Evolutionary conservation across 2,888 invertebrate genomes (phyloP).

Genomic region (Euplagia quadripunctaria): DNA sequence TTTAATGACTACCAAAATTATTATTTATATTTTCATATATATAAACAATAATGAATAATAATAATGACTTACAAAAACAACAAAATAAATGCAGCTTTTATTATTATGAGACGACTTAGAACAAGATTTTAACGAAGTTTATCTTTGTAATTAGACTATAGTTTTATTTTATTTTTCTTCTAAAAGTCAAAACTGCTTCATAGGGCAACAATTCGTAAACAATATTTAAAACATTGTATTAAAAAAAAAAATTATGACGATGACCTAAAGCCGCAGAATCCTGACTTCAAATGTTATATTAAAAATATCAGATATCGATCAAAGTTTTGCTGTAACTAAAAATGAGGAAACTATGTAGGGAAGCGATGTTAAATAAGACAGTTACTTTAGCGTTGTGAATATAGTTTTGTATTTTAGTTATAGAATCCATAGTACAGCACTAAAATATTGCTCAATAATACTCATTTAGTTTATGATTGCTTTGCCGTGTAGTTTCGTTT

Average conservation of each 20-base stretch:
- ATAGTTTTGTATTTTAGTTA: conserved; percentile 57
- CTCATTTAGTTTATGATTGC: conserved; percentile 58
- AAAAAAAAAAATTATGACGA: not conserved
- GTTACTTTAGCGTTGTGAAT: conserved; percentile 51
- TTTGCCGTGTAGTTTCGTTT: conserved; percentile 63
- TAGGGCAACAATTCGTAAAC: not conserved
- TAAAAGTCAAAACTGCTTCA: not conserved
- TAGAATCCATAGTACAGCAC: conserved; percentile 67
- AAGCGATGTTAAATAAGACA: conserved; percentile 38
- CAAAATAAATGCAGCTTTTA: not conserved
- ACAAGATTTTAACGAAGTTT: too few species aligned
- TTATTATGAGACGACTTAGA: not conserved
- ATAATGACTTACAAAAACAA: not conserved
- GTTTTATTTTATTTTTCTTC: not conserved
- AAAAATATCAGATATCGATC: conserved; percentile 9
- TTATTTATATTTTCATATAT: not conserved
- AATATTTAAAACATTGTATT: not conserved
- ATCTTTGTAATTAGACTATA: conserved; percentile 1
- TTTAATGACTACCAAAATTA: not conserved
- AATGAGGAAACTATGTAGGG: conserved; percentile 20
- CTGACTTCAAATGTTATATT: conserved; percentile 29
- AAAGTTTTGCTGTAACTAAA: conserved; percentile 35
- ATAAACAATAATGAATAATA: not conserved
- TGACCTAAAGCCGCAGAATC: not conserved
- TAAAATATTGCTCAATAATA: conserved; percentile 71